Evolutionary conservation across 2,888 invertebrate genomes (phyloP).

Genomic region (Scaptomyza parva): DNA sequence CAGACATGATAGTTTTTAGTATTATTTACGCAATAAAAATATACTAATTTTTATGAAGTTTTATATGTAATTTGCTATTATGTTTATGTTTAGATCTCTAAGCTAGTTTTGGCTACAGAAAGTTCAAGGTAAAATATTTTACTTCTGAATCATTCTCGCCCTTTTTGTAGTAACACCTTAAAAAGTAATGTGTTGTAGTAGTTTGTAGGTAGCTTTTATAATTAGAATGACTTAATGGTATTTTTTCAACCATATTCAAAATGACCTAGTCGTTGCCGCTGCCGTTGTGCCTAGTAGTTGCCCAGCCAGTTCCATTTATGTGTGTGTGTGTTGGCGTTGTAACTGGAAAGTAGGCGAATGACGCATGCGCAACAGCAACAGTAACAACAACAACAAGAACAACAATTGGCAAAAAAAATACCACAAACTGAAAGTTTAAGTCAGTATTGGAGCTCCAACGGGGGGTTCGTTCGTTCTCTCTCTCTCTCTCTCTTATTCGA

Average conservation of each 20-base stretch:
- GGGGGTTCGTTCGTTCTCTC: constrained; percentile 21
- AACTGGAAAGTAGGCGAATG: constrained; percentile 13
- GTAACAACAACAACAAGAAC: not conserved
- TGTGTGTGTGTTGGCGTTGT: constrained; percentile 50
- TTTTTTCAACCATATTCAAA: constrained; percentile 21
- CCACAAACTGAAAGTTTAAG: constrained; percentile 9
- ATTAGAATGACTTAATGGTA: constrained; percentile 48
- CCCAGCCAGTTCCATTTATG: constrained; percentile 44
- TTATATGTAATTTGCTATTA: no score
- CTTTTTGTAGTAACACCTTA: constrained; percentile 10
- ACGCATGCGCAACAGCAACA: constrained; percentile 56
- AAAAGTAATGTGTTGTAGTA: constrained; percentile 50
- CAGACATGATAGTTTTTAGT: constrained; percentile 6
- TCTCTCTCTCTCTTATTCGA: no score
- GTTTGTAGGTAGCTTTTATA: constrained; percentile 64
- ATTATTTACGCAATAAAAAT: not conserved
- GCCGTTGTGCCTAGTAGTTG: no score
- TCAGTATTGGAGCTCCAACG: constrained; percentile 8
- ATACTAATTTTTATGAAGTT: no score
- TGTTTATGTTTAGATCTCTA: no score
- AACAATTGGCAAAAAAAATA: constrained; percentile 27
- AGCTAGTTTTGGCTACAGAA: no score
- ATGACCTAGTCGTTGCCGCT: constrained; percentile 60
- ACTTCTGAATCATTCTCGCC: constrained; percentile 20
- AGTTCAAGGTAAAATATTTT: not conserved